Percentiles rank a stretch among this genome's conserved stretches.
Conservation (phyloP, 1,140 invertebrate species). For the Drosophila novamexicana region DNA sequence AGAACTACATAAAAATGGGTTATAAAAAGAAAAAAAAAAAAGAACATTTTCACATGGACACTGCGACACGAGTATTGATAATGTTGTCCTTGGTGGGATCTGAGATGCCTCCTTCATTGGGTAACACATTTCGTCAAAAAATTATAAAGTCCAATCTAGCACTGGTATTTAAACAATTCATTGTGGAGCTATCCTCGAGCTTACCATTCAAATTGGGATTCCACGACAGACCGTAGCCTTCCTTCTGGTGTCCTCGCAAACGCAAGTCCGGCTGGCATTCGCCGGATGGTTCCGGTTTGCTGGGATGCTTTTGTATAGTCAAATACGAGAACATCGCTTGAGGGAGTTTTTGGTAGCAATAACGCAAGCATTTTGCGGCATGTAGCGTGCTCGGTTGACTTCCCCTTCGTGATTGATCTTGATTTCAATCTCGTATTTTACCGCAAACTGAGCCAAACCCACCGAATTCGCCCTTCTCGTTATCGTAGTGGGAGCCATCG, state of each 20-base stretch:
- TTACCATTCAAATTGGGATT: constrained; percentile 98
- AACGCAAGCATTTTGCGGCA: constrained; percentile 99
- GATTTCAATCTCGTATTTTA: constrained; percentile 99
- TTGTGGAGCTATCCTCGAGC: constrained; percentile 85
- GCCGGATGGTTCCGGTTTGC: constrained; percentile 98
- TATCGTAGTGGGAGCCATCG: constrained; percentile 99
- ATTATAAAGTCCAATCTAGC: neutral
- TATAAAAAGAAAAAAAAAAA: neutral
- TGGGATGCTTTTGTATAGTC: constrained; percentile 99
- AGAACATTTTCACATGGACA: too few relatives aligned
- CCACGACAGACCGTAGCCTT: constrained; percentile 99
- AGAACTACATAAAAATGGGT: neutral
- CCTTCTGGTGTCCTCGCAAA: constrained; percentile 99
- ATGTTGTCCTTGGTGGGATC: too few relatives aligned
- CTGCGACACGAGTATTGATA: too few relatives aligned
- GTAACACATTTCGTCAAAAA: neutral
- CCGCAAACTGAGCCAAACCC: constrained; percentile 99
- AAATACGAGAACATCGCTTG: constrained; percentile 99
- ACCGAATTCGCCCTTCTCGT: constrained; percentile 99
- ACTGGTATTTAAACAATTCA: neutral
- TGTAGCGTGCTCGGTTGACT: constrained; percentile 99
- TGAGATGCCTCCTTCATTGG: too few relatives aligned
- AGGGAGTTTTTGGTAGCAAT: constrained; percentile 99
- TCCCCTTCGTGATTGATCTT: constrained; percentile 99
- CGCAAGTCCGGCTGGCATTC: constrained; percentile 95